Evolutionary conservation across 2,797 vertebrate genomes (phyloP), one percentile per base, ranked within the genome.

Genomic region (Anas acuta): DNA sequence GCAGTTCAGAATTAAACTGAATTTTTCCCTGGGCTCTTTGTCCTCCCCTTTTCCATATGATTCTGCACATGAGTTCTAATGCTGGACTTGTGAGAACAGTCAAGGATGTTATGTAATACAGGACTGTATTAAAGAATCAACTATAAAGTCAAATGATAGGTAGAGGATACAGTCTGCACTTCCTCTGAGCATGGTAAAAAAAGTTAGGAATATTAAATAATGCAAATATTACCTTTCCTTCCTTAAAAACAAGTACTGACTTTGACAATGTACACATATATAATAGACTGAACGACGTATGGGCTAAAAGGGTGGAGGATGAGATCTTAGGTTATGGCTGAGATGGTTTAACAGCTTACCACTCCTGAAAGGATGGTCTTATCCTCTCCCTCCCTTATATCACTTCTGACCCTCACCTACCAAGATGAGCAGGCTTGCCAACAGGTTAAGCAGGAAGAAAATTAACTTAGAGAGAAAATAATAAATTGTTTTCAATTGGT

Each of bases 31-130:
- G 71, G 54, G 19, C n/a, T 64, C 5, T 45, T 51, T 39, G 22
- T 6, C 30, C 4, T 21, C 8, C 2, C 20, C 20, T 26, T 2
- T 2, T 11, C 26, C 13, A 26, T 26, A 33, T 9, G 11, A 49
- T 35, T 49, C 45, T 71, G 16, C 43, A 61, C 18, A 5, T 8
- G 11, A 89, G n/a, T 53, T 32, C 37, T 39, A 60, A 16, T 1
- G 4, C 41, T 56, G 14, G 6, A 61, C 56, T 64, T 20, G 5
- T 26, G 41, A 16, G 19, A 86, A 61, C 51, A 72, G 15, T 7
- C 43, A 67, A 60, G 32, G 54, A 15, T 13, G 54, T 23, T 61
- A 32, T 5, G 1, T 10, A 67, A 51, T 23, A 53, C 3, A 3
- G 17, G 32, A 25, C 0, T 28, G 35, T 26, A 41, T 23, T 61